These are phyloP conservation scores for Sycophaga agraensis DNA, from an alignment of 1,140 invertebrate species.

Conservation along the genomic window DNA sequence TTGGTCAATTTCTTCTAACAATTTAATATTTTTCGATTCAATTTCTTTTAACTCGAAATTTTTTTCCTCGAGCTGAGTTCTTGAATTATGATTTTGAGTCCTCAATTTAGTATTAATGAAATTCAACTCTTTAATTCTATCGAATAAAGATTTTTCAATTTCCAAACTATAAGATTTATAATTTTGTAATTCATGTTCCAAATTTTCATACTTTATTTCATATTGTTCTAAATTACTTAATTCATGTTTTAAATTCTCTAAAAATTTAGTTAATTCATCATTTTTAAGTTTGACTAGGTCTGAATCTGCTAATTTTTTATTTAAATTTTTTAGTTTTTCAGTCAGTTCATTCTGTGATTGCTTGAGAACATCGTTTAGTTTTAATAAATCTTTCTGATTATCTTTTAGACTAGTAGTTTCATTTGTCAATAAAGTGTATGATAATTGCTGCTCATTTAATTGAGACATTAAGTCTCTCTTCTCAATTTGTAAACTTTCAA, in stretches of 20 bases:
- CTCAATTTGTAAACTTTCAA: slow-evolving; percentile 5
- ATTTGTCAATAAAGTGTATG: slow-evolving; percentile 21
- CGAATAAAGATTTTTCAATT: slow-evolving; percentile 23
- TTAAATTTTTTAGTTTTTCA: slow-evolving; percentile 28
- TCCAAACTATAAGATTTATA: neutral
- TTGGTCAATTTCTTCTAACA: slow-evolving; percentile 37
- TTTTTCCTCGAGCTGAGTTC: slow-evolving; percentile 35
- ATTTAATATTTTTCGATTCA: slow-evolving; percentile 34
- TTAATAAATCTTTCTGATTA: slow-evolving; percentile 38
- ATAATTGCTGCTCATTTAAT: slow-evolving; percentile 31
- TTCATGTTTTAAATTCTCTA: slow-evolving; percentile 21
- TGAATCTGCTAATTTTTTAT: slow-evolving; percentile 24
- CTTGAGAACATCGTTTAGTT: slow-evolving; percentile 38
- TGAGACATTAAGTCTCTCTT: slow-evolving; percentile 11
- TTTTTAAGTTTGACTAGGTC: slow-evolving; percentile 15
- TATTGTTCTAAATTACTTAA: slow-evolving; percentile 13
- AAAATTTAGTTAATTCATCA: neutral
- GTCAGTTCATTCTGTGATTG: slow-evolving; percentile 26
- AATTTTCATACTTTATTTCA: neutral
- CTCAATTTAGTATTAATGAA: slow-evolving; percentile 21
- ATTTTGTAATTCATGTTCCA: slow-evolving; percentile 1
- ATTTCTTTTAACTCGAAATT: slow-evolving; percentile 35
- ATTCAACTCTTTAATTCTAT: slow-evolving; percentile 30
- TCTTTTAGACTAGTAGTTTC: slow-evolving; percentile 42
- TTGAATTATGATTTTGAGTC: slow-evolving; percentile 33